phyloP scores from a whole-genome alignment of 1,140 invertebrate species.

The Bombus impatiens region DNA sequence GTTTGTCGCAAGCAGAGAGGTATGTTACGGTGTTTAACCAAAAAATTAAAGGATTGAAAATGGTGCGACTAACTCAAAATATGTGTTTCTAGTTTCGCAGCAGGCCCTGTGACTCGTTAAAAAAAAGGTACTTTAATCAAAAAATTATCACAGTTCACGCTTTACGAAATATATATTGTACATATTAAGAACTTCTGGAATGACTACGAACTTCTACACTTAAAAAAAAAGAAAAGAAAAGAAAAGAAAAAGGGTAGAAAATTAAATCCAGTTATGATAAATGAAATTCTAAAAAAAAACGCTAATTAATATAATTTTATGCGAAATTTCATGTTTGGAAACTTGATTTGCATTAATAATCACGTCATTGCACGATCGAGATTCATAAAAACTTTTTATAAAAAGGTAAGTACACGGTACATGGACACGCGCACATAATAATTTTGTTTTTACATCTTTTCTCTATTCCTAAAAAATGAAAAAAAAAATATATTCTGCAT shows the following conservation, averaged over 20 bases:
- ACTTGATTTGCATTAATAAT: slow-evolving; percentile 24
- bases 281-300: not conserved
- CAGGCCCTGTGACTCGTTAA: slow-evolving; percentile 56
- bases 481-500: too few species aligned
- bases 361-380: not conserved
- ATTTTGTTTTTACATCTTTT: too few species aligned
- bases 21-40: slow-evolving; percentile 8
- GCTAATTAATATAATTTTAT: not conserved
- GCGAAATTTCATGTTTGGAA: not conserved
- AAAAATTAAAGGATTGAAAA: slow-evolving; percentile 28
- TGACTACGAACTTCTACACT: not conserved
- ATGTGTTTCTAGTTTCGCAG: slow-evolving; percentile 73
- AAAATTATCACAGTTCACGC: not conserved
- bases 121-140: slow-evolving; percentile 19
- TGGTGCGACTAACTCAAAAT: slow-evolving; percentile 77
- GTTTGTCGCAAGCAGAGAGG: slow-evolving; percentile 49
- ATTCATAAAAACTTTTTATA: not conserved
- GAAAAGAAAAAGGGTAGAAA: not conserved
- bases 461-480: too few species aligned
- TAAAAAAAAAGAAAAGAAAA: not conserved
- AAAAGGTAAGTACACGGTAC: not conserved
- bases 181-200: not conserved
- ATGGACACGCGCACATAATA: not conserved
- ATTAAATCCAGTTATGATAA: not conserved
- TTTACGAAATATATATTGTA: not conserved